Evolutionary conservation across 2,888 invertebrate genomes (phyloP).

Genomic region (Cheilosia scutellata): DNA sequence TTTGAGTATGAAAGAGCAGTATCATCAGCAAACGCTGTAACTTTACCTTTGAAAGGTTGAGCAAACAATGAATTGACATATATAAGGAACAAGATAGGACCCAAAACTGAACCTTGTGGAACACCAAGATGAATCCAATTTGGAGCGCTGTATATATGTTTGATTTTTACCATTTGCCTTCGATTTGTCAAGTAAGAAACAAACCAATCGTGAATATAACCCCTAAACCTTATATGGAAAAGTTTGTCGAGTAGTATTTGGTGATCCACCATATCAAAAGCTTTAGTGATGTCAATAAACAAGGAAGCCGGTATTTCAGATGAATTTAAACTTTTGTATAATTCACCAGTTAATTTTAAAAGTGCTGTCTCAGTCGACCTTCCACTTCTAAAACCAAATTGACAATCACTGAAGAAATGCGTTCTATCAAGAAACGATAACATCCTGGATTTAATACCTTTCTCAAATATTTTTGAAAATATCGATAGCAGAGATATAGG

Average conservation of each 20-base stretch:
- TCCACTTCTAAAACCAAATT: conserved; percentile 18
- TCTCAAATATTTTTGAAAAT: too few species aligned
- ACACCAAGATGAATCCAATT: too few species aligned
- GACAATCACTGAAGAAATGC: background rate
- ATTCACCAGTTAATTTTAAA: too few species aligned
- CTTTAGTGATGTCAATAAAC: too few species aligned
- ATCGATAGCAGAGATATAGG: conserved; percentile 1
- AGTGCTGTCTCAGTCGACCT: background rate
- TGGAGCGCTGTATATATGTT: too few species aligned
- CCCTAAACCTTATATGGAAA: background rate
- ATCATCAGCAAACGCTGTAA: background rate
- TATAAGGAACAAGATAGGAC: too few species aligned
- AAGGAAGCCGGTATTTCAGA: too few species aligned
- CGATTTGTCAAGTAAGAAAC: background rate
- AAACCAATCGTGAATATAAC: background rate
- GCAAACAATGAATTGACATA: too few species aligned
- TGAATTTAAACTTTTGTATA: too few species aligned
- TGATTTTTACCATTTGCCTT: too few species aligned
- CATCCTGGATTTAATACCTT: background rate
- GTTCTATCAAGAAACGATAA: background rate
- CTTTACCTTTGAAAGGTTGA: background rate
- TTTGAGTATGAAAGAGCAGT: conserved; percentile 4
- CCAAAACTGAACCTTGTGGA: too few species aligned
- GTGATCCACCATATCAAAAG: background rate
- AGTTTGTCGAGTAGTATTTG: background rate